Percentiles rank a stretch among this genome's conserved stretches.
phyloP scores from a whole-genome alignment of 2,888 invertebrate genomes.

The Polia nebulosa region DNA sequence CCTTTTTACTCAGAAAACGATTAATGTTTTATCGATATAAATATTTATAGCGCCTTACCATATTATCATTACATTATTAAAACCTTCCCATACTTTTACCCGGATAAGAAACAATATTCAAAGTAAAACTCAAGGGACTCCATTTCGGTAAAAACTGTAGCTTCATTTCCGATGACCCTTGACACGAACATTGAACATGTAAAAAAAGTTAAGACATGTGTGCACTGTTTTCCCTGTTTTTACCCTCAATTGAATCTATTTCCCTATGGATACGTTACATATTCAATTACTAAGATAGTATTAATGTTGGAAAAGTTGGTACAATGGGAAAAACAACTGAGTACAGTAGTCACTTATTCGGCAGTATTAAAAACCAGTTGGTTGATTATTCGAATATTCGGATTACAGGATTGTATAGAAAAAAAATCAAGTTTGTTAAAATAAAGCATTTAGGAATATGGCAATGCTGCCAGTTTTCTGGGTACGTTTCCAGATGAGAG shows the following conservation, averaged over 20 bases:
- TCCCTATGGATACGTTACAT: conserved; percentile 20
- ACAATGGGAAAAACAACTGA: not conserved
- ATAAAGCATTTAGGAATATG: too few relatives aligned
- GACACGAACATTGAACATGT: conserved; percentile 41
- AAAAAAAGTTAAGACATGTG: conserved; percentile 31
- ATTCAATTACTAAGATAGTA: conserved; percentile 23
- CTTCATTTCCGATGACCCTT: conserved; percentile 33
- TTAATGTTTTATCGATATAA: conserved; percentile 12
- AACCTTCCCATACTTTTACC: not conserved
- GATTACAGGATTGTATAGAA: too few relatives aligned
- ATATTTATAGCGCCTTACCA: conserved; percentile 6
- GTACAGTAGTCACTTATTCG: too few relatives aligned
- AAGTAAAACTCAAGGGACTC: conserved; percentile 18
- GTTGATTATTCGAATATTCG: too few relatives aligned
- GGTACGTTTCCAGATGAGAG: too few relatives aligned
- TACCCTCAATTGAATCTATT: conserved; percentile 26
- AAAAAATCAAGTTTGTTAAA: too few relatives aligned
- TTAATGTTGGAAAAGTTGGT: not conserved
- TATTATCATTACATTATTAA: conserved; percentile 18
- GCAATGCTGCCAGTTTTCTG: too few relatives aligned
- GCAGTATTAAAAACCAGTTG: too few relatives aligned
- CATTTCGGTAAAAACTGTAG: conserved; percentile 30
- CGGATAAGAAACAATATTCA: conserved; percentile 18
- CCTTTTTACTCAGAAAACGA: not conserved
- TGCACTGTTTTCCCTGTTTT: conserved; percentile 8